Percentiles rank a stretch among this genome's conserved stretches.
phyloP scores from a whole-genome alignment of 2,797 vertebrate species.

The Xiphorhynchus erythropygius region DNA sequence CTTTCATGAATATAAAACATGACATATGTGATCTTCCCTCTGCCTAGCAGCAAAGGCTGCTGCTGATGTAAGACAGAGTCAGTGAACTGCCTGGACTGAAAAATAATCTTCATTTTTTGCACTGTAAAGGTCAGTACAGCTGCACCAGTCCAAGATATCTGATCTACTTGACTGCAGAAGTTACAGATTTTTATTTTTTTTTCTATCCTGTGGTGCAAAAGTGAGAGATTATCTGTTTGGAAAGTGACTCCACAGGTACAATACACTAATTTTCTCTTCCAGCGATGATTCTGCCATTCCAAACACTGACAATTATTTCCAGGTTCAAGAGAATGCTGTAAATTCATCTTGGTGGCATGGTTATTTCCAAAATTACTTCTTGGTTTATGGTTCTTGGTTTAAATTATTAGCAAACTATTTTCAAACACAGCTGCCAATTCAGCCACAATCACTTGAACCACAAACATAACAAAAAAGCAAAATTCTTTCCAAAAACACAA shows the following conservation, averaged over 20 bases:
- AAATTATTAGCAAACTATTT: background rate
- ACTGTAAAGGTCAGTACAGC: background rate
- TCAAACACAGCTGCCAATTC: background rate
- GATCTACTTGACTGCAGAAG: background rate
- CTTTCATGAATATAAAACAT: background rate
- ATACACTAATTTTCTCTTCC: background rate
- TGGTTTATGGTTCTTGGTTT: background rate
- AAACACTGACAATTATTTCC: background rate
- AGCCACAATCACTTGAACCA: background rate
- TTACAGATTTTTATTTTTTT: background rate
- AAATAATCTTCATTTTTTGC: background rate
- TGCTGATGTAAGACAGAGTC: background rate
- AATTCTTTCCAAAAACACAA: slow-evolving; percentile 25
- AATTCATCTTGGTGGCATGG: background rate
- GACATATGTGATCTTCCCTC: background rate
- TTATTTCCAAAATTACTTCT: background rate
- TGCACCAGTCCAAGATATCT: background rate
- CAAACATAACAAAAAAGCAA: background rate
- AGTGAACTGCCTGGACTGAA: background rate
- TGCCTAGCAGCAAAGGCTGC: background rate
- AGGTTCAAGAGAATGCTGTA: background rate
- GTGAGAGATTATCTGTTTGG: background rate
- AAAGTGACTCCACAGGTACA: background rate
- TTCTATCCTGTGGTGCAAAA: background rate
- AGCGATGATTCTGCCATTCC: background rate